Conservation (phyloP, 2,797 vertebrate genomes). For the Clarias platycephalus region DNA sequence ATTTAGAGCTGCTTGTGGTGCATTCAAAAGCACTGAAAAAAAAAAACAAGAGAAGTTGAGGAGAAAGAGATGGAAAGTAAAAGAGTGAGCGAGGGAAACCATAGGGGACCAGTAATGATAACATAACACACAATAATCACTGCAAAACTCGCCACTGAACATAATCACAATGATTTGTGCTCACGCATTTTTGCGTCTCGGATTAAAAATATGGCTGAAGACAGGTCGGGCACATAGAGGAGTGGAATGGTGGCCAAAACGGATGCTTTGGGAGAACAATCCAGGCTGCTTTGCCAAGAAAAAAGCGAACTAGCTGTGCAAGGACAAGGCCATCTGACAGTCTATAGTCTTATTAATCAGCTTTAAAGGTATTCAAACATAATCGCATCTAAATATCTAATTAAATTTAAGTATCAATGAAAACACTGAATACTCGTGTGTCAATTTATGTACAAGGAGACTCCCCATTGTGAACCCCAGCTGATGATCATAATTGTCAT, state of each 20-base stretch:
- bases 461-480: neutral
- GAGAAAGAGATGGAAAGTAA: constrained; percentile 51
- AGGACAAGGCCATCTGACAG: constrained; percentile 67
- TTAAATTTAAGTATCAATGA: neutral
- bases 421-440: neutral
- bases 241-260: constrained; percentile 64
- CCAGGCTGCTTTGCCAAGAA: constrained; percentile 66
- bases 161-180: constrained; percentile 77
- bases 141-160: constrained; percentile 63
- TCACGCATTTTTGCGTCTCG: constrained; percentile 67
- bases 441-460: neutral
- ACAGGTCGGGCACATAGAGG: constrained; percentile 64
- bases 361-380: constrained; percentile 35
- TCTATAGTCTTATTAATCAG: constrained; percentile 71
- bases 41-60: constrained; percentile 34
- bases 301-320: constrained; percentile 63
- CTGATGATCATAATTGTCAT: constrained; percentile 4
- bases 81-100: constrained; percentile 56
- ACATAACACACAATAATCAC: constrained; percentile 71
- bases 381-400: neutral
- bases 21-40: constrained; percentile 51
- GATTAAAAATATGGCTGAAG: constrained; percentile 74
- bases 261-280: constrained; percentile 69
- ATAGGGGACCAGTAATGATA: constrained; percentile 57
- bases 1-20: constrained; percentile 49